Evolutionary conservation across 2,797 vertebrate genomes (phyloP), one percentile per base, ranked within the genome.

Genomic region (Typhlichthys eigenmanni): DNA sequence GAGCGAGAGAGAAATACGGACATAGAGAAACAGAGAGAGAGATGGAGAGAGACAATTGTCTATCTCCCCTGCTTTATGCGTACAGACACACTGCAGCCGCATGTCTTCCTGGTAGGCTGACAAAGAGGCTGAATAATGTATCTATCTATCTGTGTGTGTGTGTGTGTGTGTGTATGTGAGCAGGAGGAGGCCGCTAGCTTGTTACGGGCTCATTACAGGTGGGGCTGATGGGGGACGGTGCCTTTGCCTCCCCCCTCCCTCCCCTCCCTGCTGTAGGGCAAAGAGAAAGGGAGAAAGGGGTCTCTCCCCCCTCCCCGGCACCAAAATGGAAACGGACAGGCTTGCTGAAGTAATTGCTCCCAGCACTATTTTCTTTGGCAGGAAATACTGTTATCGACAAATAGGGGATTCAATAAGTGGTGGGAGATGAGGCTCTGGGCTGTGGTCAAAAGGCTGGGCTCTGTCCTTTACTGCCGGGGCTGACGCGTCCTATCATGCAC

Each of bases 351-450:
- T 91, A 89, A 92, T 90, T 91, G 90, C 87, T 88, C 89, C 84
- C 83, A 83, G 84, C 86, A 87, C 88, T 87, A 87, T 90, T 91
- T 89, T 89, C 85, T 92, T 90, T 90, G 85, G 86, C 88, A 91
- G 89, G 87, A 91, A 92, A 91, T 91, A 88, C 88, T 88, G 87
- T 91, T 92, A 91, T 92, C 82, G 89, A 91, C 87, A 88, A 88
- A 89, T 86, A 88, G 82, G 81, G 87, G 84, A 91, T 91, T 91
- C 88, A 88, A 89, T 91, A 89, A 89, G 81, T 66, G 74, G 69
- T 82, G 81, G 85, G 89, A 89, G 91, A 91, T 92, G 89, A 91
- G 85, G 79, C 83, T 84, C 76, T 79, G 55, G 80, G 75, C 79
- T 64, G 66, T 78, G 85, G 86, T 90, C 87, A 87, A 84, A 89